Percentiles rank a stretch among this genome's conserved stretches.
Conservation (phyloP, 2,113 vertebrate species). For the Paradisaea rubra region DNA sequence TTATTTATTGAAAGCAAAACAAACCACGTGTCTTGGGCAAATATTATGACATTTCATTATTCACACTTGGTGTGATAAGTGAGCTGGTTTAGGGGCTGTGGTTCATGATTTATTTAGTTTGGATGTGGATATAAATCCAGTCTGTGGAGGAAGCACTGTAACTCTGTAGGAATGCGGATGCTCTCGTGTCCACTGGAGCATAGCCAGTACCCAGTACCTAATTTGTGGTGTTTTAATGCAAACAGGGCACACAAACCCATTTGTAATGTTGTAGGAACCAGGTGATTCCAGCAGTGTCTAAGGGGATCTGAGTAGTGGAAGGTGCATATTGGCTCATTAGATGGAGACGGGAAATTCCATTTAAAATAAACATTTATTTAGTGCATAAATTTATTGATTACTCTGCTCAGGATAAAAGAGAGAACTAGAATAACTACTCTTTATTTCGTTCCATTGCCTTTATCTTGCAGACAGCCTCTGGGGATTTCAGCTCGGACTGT, state of each 20-base stretch:
- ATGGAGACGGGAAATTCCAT: not conserved
- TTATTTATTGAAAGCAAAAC: conserved; percentile 4
- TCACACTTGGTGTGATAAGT: not conserved
- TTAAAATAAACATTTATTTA: not conserved
- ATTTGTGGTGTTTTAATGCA: not conserved
- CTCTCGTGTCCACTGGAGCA: not conserved
- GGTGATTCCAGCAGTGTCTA: not conserved
- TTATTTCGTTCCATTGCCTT: not conserved
- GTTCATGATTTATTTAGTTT: conserved; percentile 21
- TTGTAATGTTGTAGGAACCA: not conserved
- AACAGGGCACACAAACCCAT: not conserved
- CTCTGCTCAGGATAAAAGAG: not conserved
- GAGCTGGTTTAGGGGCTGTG: not conserved
- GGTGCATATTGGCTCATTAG: not conserved
- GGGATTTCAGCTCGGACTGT: not conserved
- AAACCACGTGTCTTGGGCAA: not conserved
- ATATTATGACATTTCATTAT: not conserved
- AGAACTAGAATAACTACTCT: not conserved
- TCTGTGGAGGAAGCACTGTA: not conserved
- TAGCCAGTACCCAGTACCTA: not conserved
- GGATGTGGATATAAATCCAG: not conserved
- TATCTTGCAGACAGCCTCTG: not conserved
- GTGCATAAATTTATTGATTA: not conserved
- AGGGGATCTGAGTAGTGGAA: not conserved
- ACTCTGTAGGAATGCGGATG: not conserved